Evolutionary conservation across 2,113 vertebrate species (phyloP).

Genomic region (Salvelinus fontinalis): DNA sequence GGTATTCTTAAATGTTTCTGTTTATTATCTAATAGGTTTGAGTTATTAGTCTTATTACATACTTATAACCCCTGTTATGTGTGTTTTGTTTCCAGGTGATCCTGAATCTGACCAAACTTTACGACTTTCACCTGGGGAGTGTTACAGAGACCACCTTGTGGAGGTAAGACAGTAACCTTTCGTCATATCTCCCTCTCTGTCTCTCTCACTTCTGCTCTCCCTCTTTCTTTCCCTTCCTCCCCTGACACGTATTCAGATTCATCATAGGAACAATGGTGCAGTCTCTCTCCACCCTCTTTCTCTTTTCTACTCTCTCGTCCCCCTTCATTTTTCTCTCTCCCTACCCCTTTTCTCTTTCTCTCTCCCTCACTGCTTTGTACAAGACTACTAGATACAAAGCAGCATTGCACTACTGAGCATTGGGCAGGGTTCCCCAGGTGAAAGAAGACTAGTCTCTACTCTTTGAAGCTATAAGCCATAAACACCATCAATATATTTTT

Average conservation of each 20-base stretch:
- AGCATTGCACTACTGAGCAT: constrained; percentile 20
- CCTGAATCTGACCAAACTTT: constrained; percentile 95
- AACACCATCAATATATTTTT: constrained; percentile 15
- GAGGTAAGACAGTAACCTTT: no score
- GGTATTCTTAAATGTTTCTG: not conserved
- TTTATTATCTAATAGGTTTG: not conserved
- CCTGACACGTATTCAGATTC: not conserved
- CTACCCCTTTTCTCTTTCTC: not conserved
- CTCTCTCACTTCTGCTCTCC: no score
- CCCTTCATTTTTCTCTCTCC: not conserved
- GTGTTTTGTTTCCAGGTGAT: constrained; percentile 82
- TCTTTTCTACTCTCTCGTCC: not conserved
- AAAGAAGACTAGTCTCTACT: not conserved
- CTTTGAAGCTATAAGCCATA: not conserved
- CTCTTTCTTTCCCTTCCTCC: not conserved
- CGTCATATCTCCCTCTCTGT: no score
- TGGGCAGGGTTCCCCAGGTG: constrained; percentile 25
- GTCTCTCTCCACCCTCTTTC: not conserved
- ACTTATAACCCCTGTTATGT: not conserved
- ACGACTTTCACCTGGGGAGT: constrained; percentile 90
- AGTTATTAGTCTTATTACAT: not conserved
- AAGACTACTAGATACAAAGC: not conserved
- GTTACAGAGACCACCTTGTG: no score
- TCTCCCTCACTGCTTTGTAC: not conserved
- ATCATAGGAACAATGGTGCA: no score